These are phyloP conservation scores for Ramphastos sulfuratus DNA, from an alignment of 2,113 vertebrate species.

Conservation along the genomic window DNA sequence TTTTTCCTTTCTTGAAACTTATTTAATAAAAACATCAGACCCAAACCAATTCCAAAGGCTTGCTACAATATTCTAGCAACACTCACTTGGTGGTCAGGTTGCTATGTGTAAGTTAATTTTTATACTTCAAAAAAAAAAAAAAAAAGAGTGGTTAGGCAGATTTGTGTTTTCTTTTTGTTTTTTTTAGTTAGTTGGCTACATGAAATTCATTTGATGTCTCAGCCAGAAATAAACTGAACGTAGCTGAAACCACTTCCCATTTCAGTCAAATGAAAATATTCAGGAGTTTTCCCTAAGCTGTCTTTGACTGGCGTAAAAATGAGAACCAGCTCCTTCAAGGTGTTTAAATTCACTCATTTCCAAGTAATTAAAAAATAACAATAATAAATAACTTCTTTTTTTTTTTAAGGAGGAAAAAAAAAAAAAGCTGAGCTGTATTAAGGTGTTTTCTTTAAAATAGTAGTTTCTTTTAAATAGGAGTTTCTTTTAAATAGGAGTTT, in stretches of 20 bases:
- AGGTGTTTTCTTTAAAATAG: not conserved
- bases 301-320: not conserved
- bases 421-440: not conserved
- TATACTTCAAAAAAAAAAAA: not conserved
- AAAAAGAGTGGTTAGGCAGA: not conserved
- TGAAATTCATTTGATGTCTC: not conserved
- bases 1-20: not conserved
- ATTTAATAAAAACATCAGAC: not conserved
- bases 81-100: not conserved
- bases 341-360: not conserved
- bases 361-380: not conserved
- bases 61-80: not conserved
- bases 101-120: not conserved
- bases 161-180: not conserved
- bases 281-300: not conserved
- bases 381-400: not conserved
- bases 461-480: too few relatives aligned
- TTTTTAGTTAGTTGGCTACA: not conserved
- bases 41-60: not conserved
- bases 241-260: not conserved
- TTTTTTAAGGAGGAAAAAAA: not conserved
- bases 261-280: not conserved
- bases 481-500: not conserved
- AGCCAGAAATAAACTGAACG: not conserved
- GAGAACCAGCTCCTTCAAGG: not conserved